Base-by-base conservation (phyloP, 2,113 vertebrate genomes). In the Oncorhynchus gorbuscha region DNA sequence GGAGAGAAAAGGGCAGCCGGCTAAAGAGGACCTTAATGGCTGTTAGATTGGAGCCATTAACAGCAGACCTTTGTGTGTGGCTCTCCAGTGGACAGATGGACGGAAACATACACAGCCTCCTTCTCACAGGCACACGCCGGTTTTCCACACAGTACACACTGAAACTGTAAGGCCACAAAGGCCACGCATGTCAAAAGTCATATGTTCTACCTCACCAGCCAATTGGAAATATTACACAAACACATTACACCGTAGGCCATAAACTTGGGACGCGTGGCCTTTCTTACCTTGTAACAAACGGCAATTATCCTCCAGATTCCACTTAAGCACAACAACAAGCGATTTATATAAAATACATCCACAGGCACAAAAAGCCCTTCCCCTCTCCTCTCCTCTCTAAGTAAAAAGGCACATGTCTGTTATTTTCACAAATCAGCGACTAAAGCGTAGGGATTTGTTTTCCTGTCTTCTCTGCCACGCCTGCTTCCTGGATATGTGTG, bases 401-500 rank as follows among this genome's bases (percentile, higher is more conserved):
- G n/a, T 62, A 39, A 14, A 48, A 55, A 9, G 68, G 45, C 58
- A 20, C 30, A 20, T 69, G 45, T 55, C 26, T 20, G 72, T 64
- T 72, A n/a, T 75, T 62, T 70, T 79, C 8, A 51, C 12, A 58
- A 61, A 79, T 68, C 48, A 75, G 12, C 59, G 11, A 45, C 65
- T 76, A 72, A 61, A 58, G 30, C 51, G 24, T 32, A 79, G 22
- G 11, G 55, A 58, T 79, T 14, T 45, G 75, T 58, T 81, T 76
- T 48, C 71, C 59, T 3, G 26, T 39, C 12, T 16, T 51, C 61
- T 69, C 62, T 1, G 26, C 9, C 78, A 76, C 64, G 79, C 83
- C 83, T 81, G 80, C 80, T 88, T 88, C 79, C 76, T 76, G 75
- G 76, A 32, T 75, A 68, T 69, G 69, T 64, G 64, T 72, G 22